phyloP scores from a whole-genome alignment of 2,797 vertebrate species.

The Meda fulgida region DNA sequence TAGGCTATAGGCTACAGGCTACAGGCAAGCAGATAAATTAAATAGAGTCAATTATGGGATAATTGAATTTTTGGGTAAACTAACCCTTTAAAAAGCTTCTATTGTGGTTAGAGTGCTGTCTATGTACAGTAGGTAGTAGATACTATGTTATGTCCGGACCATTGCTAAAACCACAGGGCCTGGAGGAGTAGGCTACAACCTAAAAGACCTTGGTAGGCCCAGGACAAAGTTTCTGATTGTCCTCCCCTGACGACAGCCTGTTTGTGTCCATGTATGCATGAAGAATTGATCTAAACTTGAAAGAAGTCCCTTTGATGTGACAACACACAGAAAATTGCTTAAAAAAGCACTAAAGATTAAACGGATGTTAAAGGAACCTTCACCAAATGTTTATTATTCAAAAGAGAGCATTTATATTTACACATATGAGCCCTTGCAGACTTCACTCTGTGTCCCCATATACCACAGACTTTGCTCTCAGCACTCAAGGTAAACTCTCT shows the following conservation, averaged over 20 bases:
- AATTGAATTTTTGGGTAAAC: too few species aligned
- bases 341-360: conserved; percentile 78
- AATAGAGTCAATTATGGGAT: too few species aligned
- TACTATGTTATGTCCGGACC: background rate
- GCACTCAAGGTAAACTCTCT: conserved; percentile 20
- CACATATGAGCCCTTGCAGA: background rate
- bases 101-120: background rate
- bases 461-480: background rate
- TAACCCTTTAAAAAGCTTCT: too few species aligned
- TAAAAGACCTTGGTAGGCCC: background rate
- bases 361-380: conserved; percentile 79
- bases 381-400: conserved; percentile 79
- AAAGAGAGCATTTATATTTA: conserved; percentile 25
- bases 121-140: background rate
- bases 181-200: background rate
- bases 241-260: conserved; percentile 5
- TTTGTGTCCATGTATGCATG: conserved; percentile 65
- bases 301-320: conserved; percentile 74
- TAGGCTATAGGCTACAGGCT: too few species aligned
- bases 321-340: conserved; percentile 72
- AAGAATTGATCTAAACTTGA: conserved; percentile 78
- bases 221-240: background rate
- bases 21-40: too few species aligned
- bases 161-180: background rate
- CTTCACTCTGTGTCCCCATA: conserved; percentile 14